Base-by-base conservation (phyloP, 2,113 vertebrate species). In the Peucedramus taeniatus region DNA sequence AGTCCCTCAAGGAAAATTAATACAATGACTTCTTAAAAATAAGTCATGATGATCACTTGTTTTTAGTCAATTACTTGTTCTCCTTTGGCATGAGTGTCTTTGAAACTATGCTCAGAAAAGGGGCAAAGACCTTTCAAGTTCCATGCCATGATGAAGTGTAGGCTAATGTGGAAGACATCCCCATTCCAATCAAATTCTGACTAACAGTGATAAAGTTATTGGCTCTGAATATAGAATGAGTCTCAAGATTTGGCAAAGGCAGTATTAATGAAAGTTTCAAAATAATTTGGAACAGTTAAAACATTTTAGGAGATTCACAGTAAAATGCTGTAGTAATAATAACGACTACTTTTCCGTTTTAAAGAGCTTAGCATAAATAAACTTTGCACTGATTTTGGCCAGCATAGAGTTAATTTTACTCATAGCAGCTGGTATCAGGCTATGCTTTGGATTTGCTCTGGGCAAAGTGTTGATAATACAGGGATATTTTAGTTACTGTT, bases 91-190 rank as follows among this genome's bases (percentile, higher is more conserved):
- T n/a, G 7, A 56, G 68, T 49, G 14, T 26, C 6, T 61, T 74
- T 66, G 44, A 89, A 96, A 51, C 4, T 1, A 35, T 17, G 31
- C 54, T 89, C 39, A 74, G 69, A 89, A 93, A 96, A 89, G 10
- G 28, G 54, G 47, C 69, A 95, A 91, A 96, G 68, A 45, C 28
- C 54, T 93, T 94, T 83, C 87, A 93, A 78, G 71, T 68, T 94
- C 3, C 0, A 63, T 82, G 57, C 57, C 65, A 68, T 12, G 44
- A 51, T 0, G 4, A 61, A 61, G 19, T 7, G 4, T 10, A 50
- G 57, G 65, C 61, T 65, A 92, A n/a, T 15, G 75, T 45, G 59
- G 75, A 89, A 96, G 82, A 93, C 69, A 72, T 87, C 23, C 54
- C 65, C 77, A 50, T 83, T 75, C 33, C 60, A 90, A 81, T 33